Conservation (phyloP, 2,797 vertebrate genomes). For the Enteromius radiatus region DNA sequence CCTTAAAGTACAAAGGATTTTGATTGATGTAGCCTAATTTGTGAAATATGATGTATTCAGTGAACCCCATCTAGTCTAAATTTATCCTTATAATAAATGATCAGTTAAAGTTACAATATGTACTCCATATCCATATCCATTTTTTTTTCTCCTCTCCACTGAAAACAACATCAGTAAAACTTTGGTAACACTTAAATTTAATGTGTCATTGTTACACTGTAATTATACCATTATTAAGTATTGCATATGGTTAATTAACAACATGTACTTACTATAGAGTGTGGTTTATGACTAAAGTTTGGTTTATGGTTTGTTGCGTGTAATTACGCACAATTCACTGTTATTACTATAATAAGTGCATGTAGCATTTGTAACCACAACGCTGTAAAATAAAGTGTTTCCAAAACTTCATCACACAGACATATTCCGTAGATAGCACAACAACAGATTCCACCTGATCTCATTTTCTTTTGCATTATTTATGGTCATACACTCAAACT, state of each 20-base stretch:
- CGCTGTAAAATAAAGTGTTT: not conserved
- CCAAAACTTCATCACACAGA: not conserved
- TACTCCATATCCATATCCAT: not conserved
- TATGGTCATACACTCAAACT: not conserved
- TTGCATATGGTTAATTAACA: not conserved
- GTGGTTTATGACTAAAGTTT: not conserved
- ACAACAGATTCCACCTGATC: not conserved
- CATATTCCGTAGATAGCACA: not conserved
- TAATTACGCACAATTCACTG: not conserved
- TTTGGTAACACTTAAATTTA: not conserved
- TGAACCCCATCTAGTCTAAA: no score
- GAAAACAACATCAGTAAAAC: not conserved
- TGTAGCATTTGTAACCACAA: not conserved
- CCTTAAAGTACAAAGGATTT: no score
- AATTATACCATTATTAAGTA: not conserved
- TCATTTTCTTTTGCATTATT: not conserved
- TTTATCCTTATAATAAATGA: not conserved
- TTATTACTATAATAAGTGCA: not conserved
- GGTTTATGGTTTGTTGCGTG: not conserved
- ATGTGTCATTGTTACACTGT: not conserved
- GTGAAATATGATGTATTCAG: not conserved
- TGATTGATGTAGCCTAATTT: no score
- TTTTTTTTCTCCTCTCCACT: no score
- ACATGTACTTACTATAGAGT: not conserved
- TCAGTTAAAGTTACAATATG: not conserved